Base-by-base conservation (phyloP, 2,888 invertebrate species). In the Cephus pulcher region DNA sequence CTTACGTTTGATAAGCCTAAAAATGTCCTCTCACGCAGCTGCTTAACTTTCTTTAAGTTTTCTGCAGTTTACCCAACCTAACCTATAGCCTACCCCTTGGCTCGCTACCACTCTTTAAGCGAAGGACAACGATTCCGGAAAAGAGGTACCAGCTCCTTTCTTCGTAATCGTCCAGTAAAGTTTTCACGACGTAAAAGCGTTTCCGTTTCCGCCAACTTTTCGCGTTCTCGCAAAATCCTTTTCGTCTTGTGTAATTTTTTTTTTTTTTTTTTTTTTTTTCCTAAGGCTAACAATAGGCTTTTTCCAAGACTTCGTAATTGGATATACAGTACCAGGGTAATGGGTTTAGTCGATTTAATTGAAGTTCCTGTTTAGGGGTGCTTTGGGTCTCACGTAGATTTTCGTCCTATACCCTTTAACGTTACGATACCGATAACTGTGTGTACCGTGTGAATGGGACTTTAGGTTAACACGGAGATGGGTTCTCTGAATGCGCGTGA, bases 1-100 rank as follows among this genome's bases (percentile, higher is more conserved):
- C 56, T 56, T 23, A 23, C 9, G 56, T 73, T 34, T 68, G 35
- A 68, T 70, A 74, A 23, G 73, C 75, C 75, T 68, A 78, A 56
- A 23, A 56, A 69, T 75, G 56, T 71, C 78, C 34, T 78, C 78
- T 68, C 73, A 34, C 78, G 73, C 78, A 73, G 75, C 78, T 78
- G 76, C 76, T 71, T 78, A 78, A 78, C 69, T 78, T 78, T 73
- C 73, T 56, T 56, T 56, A 56, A 56, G 56, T 56, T 56, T 23
- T 23, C 56, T 56, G 6, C 23, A 56, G 56, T 40, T 1, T 2
- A 23, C 6, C 40, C 15, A 9, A 23, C 56, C 56, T 23, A 23
- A 56, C 56, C 40, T 40, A 6, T 0, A 1, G 1, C 4, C 9
- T 0, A 9, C 2, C 37, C 37, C 37, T 37, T 4, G 12, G 4